A percentile compares a stretch with the other conserved stretches of the same genome.
Evolutionary conservation across 2,797 vertebrate genomes (phyloP).

Genomic region (Tolypeutes matacus): DNA sequence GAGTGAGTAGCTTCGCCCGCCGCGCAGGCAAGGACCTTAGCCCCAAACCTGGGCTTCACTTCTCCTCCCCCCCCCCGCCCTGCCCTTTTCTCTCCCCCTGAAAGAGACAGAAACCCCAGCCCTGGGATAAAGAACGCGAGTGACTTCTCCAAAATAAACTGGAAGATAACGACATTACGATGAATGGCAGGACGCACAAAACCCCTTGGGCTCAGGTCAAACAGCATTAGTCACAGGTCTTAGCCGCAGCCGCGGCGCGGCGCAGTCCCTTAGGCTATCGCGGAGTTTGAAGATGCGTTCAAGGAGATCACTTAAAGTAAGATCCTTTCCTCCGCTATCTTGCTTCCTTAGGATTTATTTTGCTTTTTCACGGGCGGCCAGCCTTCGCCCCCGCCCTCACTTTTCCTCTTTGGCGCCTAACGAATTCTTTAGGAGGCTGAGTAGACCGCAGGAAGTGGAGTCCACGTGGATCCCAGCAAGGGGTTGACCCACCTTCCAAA

Average conservation of each 20-base stretch:
- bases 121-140: constrained; percentile 70
- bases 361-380: constrained; percentile 85
- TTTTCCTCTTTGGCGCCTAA: constrained; percentile 82
- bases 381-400: constrained; percentile 54
- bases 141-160: constrained; percentile 89
- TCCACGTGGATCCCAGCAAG: constrained; percentile 90
- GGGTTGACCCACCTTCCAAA: constrained; percentile 87
- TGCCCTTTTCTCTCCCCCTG: not conserved
- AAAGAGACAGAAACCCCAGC: constrained; percentile 28
- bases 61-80: not conserved
- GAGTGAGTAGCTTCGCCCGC: fast-evolving
- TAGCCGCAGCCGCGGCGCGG: constrained; percentile 83
- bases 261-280: constrained; percentile 81
- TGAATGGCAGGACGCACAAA: constrained; percentile 89
- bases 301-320: constrained; percentile 88
- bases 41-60: not conserved
- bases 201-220: constrained; percentile 89
- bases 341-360: constrained; percentile 87
- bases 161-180: constrained; percentile 90
- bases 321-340: constrained; percentile 88
- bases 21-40: not conserved
- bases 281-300: constrained; percentile 85
- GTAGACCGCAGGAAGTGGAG: constrained; percentile 81
- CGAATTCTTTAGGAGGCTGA: constrained; percentile 83
- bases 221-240: constrained; percentile 94